These are phyloP conservation scores for Lordiphosa mommai DNA, from an alignment of 1,140 invertebrate species.

Conservation along the genomic window DNA sequence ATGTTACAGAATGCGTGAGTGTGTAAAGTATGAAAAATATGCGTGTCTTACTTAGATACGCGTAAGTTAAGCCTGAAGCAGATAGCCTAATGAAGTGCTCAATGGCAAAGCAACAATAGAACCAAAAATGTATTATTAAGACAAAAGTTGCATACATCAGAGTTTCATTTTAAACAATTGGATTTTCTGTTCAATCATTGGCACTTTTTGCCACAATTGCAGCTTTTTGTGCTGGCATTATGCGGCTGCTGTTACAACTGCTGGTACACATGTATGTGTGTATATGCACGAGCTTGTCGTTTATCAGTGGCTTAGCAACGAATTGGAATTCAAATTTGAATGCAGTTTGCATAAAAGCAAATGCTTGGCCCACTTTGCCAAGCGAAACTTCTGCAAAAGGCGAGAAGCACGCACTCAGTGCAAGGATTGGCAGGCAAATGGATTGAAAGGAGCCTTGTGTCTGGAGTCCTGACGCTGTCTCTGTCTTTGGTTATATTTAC, in stretches of 20 bases:
- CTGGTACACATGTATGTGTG: slow-evolving; percentile 1
- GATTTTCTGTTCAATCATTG: too few species aligned
- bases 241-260: slow-evolving; percentile 20
- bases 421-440: slow-evolving; percentile 42
- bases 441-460: slow-evolving; percentile 30
- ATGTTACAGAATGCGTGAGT: slow-evolving; percentile 42
- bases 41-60: slow-evolving; percentile 42
- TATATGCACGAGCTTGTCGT: slow-evolving; percentile 48
- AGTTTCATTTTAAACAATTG: too few species aligned
- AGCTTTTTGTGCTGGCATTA: slow-evolving; percentile 7
- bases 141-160: too few species aligned
- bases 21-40: slow-evolving; percentile 72
- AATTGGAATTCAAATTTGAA: slow-evolving; percentile 52
- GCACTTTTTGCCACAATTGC: slow-evolving; percentile 3
- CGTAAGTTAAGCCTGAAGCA: slow-evolving; percentile 2
- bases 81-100: slow-evolving; percentile 46
- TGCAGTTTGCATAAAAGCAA: slow-evolving; percentile 64
- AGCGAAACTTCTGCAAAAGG: too few species aligned
- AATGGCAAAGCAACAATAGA: not conserved
- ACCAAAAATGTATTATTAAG: not conserved
- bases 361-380: too few species aligned
- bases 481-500: slow-evolving; percentile 41
- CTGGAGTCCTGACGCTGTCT: not conserved
- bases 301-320: slow-evolving; percentile 42
- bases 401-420: slow-evolving; percentile 26